phyloP scores from a whole-genome alignment of 2,113 vertebrate species.

The Balaeniceps rex region DNA sequence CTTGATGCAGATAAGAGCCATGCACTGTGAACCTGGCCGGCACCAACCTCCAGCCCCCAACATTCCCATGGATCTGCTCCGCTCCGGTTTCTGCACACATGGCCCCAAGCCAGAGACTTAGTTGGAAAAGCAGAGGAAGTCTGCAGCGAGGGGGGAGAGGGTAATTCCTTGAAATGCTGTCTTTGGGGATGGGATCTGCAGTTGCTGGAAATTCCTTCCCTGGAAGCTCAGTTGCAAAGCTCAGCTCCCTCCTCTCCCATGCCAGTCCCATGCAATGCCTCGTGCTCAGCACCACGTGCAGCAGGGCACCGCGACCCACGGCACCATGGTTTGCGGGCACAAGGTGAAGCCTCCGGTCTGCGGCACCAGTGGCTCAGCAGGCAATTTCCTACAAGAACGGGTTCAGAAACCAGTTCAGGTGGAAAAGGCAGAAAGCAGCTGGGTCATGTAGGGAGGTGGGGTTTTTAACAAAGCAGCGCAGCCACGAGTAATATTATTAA shows the following conservation, averaged over 20 bases:
- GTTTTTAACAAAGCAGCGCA: neutral
- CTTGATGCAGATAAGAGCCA: neutral
- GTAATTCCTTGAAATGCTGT: conserved; percentile 42
- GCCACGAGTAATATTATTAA: neutral
- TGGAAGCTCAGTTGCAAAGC: neutral
- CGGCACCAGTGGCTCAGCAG: neutral
- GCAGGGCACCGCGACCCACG: fast-evolving
- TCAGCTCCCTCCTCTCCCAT: neutral
- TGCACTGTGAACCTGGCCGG: neutral
- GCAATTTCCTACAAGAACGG: neutral
- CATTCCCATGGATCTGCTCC: conserved; percentile 27
- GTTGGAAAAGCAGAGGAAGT: conserved; percentile 58
- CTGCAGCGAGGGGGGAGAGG: neutral
- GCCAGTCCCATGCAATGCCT: neutral
- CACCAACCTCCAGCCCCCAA: neutral
- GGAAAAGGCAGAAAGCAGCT: neutral
- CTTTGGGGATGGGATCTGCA: conserved; percentile 16
- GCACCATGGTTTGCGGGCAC: fast-evolving
- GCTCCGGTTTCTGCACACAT: neutral
- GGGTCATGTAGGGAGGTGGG: fast-evolving
- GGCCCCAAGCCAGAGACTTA: conserved; percentile 12
- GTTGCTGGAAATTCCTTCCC: conserved; percentile 20
- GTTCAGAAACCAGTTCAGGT: neutral
- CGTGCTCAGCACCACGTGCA: fast-evolving
- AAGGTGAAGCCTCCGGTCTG: neutral